Percentiles rank a stretch among this genome's conserved stretches.
Conservation (phyloP, 2,888 invertebrate genomes). For the Liodrosophila aerea region DNA sequence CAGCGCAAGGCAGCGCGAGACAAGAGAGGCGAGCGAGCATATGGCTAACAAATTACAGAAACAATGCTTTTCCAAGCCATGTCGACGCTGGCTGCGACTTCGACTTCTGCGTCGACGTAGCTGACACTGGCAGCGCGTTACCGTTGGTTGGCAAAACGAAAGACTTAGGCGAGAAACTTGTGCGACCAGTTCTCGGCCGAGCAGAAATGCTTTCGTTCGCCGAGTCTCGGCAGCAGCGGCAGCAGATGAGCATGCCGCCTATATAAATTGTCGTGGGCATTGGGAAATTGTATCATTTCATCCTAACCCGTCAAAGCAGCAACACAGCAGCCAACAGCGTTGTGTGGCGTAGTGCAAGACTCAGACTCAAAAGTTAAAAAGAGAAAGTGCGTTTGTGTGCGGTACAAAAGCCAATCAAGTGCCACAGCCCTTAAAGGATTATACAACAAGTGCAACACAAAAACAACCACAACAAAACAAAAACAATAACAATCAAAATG, state of each 20-base stretch:
- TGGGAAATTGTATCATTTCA: constrained; percentile 83
- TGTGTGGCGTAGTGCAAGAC: constrained; percentile 65
- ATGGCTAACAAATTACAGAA: constrained; percentile 67
- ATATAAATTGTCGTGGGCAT: constrained; percentile 83
- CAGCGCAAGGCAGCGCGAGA: constrained; percentile 53
- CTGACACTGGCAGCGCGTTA: constrained; percentile 36
- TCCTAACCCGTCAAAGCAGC: constrained; percentile 83
- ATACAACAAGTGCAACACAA: constrained; percentile 47
- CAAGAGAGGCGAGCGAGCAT: constrained; percentile 34
- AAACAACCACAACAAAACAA: constrained; percentile 24
- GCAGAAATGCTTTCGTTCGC: constrained; percentile 59
- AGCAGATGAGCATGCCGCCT: constrained; percentile 79
- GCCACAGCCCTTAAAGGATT: constrained; percentile 61
- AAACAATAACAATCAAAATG: constrained; percentile 76
- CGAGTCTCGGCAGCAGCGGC: constrained; percentile 34
- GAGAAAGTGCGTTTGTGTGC: constrained; percentile 75
- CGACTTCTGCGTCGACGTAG: constrained; percentile 10
- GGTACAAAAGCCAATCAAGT: constrained; percentile 46
- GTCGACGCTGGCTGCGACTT: constrained; percentile 23
- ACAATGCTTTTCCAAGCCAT: constrained; percentile 64
- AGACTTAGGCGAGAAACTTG: constrained; percentile 79
- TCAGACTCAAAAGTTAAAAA: constrained; percentile 39
- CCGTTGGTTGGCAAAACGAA: constrained; percentile 73
- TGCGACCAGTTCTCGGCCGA: constrained; percentile 65
- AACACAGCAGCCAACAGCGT: constrained; percentile 77